Conservation (phyloP, 1,140 invertebrate species). For the Apocrypta bakeri region DNA sequence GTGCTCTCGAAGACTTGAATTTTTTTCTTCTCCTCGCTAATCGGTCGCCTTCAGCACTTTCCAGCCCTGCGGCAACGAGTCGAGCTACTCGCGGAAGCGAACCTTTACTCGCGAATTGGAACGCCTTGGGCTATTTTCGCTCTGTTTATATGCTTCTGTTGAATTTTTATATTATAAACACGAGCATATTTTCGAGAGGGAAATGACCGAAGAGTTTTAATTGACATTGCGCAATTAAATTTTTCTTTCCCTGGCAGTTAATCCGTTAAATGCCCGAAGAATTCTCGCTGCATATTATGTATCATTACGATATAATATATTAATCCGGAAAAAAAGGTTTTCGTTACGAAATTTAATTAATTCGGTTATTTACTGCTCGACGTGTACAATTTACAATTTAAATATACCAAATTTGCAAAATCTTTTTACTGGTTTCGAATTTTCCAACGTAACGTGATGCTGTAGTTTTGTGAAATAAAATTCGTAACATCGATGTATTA, state of each 20-base stretch:
- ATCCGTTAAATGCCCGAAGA: no score
- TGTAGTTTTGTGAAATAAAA: no score
- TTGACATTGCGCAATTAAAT: not conserved
- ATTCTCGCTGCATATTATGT: no score
- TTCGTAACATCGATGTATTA: no score
- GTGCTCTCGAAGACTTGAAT: not conserved
- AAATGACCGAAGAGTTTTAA: not conserved
- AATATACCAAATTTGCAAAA: no score
- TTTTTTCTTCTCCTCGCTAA: not conserved
- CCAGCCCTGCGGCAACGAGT: conserved; percentile 25
- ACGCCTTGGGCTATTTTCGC: conserved; percentile 17
- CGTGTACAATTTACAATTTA: no score
- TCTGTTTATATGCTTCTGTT: not conserved
- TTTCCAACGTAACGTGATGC: no score
- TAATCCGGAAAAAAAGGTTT: no score
- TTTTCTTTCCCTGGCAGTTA: not conserved
- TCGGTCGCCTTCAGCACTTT: conserved; percentile 23
- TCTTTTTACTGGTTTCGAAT: no score
- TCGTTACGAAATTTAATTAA: no score
- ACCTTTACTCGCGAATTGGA: conserved; percentile 19
- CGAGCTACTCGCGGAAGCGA: conserved; percentile 23
- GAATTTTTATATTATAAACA: not conserved
- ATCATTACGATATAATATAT: no score
- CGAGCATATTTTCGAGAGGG: not conserved
- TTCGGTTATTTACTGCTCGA: no score